Conservation (phyloP, 2,113 vertebrate genomes). For the Sinocyclocheilus grahami region DNA sequence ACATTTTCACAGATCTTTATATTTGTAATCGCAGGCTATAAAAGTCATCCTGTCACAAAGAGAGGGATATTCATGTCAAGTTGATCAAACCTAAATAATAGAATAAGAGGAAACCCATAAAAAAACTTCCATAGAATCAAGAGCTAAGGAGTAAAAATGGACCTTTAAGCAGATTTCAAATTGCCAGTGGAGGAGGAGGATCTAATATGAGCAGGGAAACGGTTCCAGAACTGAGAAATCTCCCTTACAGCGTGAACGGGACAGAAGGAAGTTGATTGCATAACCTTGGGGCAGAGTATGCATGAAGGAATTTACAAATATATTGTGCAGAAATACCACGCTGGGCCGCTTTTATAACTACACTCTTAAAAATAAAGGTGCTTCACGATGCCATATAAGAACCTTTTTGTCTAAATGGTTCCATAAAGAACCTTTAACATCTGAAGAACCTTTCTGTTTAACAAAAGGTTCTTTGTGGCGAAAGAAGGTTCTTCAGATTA, state of each 20-base stretch:
- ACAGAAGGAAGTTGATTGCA: constrained; percentile 5
- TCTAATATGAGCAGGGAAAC: not conserved
- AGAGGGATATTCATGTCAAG: not conserved
- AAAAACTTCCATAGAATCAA: not conserved
- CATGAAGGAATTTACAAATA: not conserved
- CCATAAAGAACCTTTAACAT: too few species aligned
- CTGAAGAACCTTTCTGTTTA: too few species aligned
- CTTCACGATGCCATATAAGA: too few species aligned
- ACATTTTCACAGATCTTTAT: not conserved
- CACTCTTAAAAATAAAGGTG: too few species aligned
- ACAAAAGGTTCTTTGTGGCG: too few species aligned
- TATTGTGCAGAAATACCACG: not conserved
- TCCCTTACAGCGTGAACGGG: not conserved
- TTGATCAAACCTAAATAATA: not conserved
- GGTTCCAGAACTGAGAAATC: not conserved
- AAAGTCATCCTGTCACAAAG: not conserved
- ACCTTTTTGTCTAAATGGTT: too few species aligned
- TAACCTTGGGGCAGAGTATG: not conserved
- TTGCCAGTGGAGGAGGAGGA: constrained; percentile 5
- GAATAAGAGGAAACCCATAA: not conserved
- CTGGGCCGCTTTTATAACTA: not conserved
- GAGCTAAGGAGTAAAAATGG: not conserved
- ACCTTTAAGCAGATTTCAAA: not conserved
- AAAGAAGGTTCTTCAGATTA: too few species aligned
- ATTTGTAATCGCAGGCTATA: not conserved